A percentile compares a stretch with the other conserved stretches of the same genome.
These are phyloP conservation scores for Antrozous pallidus DNA, from an alignment of 2,797 vertebrate species.

Conservation along the genomic window DNA sequence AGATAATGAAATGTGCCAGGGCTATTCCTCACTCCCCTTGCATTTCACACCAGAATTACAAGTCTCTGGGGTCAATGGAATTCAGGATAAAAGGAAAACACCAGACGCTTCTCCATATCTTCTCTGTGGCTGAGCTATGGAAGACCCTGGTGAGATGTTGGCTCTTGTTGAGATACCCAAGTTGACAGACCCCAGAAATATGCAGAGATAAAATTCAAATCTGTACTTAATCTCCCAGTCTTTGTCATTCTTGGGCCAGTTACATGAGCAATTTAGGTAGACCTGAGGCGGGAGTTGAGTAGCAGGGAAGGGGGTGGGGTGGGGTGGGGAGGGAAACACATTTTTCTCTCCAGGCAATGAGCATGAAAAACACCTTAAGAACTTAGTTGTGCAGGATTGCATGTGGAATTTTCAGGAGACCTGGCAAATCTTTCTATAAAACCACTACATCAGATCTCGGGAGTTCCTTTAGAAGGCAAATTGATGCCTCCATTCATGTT, in stretches of 20 bases:
- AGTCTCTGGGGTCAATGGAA: slow-evolving; percentile 42
- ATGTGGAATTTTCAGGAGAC: neutral
- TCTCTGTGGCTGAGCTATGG: neutral
- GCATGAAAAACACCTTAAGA: neutral
- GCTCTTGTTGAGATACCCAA: neutral
- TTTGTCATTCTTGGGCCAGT: neutral
- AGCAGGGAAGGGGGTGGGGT: no score
- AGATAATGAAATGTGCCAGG: neutral
- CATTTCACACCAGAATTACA: slow-evolving; percentile 75
- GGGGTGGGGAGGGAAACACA: rapidly evolving
- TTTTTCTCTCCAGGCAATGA: neutral
- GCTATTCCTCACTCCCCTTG: slow-evolving; percentile 59
- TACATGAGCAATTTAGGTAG: neutral
- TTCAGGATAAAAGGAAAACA: slow-evolving; percentile 39
- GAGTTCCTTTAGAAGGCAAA: neutral
- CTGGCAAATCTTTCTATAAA: neutral
- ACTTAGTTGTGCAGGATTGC: neutral
- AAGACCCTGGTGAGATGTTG: neutral
- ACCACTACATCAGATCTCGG: neutral
- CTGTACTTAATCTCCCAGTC: neutral
- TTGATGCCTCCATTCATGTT: neutral
- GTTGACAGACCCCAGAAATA: slow-evolving; percentile 22
- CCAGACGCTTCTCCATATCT: neutral
- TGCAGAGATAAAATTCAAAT: slow-evolving; percentile 32
- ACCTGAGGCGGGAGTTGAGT: neutral